Conservation (phyloP, 2,888 invertebrate species). For the Chironomus riparius region DNA sequence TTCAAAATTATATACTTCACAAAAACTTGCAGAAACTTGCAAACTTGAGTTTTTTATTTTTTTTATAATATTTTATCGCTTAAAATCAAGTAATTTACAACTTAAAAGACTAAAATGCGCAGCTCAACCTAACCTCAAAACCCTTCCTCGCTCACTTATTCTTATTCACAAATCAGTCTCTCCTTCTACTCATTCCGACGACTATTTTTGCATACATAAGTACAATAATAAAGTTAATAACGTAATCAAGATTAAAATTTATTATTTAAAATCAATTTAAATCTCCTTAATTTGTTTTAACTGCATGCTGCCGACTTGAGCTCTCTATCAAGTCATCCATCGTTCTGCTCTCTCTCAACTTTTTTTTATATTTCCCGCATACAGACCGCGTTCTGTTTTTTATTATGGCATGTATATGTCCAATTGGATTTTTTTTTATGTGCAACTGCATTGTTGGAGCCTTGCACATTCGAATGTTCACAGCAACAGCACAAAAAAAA, state of each 20-base stretch:
- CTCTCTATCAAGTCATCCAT: slow-evolving; percentile 10
- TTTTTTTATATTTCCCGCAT: neutral
- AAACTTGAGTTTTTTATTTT: no score
- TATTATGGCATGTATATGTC: neutral
- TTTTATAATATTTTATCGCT: no score
- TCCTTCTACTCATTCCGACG: neutral
- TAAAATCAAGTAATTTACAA: no score
- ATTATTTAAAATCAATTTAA: slow-evolving; percentile 27
- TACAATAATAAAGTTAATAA: slow-evolving; percentile 26
- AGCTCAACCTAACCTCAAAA: neutral
- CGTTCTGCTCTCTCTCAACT: neutral
- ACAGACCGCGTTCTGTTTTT: neutral
- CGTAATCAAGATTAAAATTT: slow-evolving; percentile 27
- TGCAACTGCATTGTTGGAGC: neutral
- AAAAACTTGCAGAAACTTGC: no score
- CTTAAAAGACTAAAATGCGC: no score
- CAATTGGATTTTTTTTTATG: neutral
- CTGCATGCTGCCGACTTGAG: slow-evolving; percentile 15
- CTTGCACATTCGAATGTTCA: neutral
- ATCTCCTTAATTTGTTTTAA: slow-evolving; percentile 27
- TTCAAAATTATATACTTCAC: no score
- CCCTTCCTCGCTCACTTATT: neutral
- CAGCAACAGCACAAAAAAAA: neutral
- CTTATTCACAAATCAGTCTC: slow-evolving; percentile 1
- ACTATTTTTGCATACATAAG: neutral